These are phyloP conservation scores for Drosophila kurseongensis DNA, from an alignment of 1,140 invertebrate genomes.

Conservation along the genomic window DNA sequence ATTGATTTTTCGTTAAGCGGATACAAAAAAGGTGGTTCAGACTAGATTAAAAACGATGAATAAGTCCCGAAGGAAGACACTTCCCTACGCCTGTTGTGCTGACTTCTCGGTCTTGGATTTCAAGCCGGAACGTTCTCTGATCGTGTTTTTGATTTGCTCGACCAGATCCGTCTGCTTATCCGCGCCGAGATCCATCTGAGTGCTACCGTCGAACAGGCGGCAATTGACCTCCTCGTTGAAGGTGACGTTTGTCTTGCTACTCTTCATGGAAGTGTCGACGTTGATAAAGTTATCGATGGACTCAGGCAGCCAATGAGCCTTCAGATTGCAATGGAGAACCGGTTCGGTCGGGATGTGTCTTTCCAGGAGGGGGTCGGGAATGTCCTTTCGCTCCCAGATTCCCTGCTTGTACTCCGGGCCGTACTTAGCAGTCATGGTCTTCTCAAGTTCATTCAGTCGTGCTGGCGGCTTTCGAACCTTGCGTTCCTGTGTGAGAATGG, in stretches of 20 bases:
- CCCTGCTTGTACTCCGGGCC: conserved; percentile 22
- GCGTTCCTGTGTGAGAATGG: background rate
- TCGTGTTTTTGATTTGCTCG: background rate
- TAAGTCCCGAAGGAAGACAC: background rate
- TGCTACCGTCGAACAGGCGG: background rate
- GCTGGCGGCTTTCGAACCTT: background rate
- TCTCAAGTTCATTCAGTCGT: background rate
- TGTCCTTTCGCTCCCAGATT: conserved; percentile 13
- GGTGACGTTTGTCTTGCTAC: background rate
- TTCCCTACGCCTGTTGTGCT: background rate
- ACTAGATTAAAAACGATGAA: background rate
- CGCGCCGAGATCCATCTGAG: background rate
- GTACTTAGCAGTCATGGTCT: background rate
- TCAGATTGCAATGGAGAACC: background rate
- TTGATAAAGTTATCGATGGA: background rate
- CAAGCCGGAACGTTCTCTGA: background rate
- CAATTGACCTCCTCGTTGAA: background rate
- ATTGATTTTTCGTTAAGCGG: conserved; percentile 10
- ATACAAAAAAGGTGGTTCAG: conserved; percentile 4
- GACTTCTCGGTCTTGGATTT: too few relatives aligned
- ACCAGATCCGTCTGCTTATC: background rate
- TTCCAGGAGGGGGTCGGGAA: background rate
- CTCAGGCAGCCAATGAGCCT: background rate
- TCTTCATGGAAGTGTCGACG: background rate
- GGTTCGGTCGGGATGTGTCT: too few relatives aligned